A percentile compares a stretch with the other conserved stretches of the same genome.
Conservation (phyloP, 2,888 invertebrate genomes). For the Matsumyia berberina region DNA sequence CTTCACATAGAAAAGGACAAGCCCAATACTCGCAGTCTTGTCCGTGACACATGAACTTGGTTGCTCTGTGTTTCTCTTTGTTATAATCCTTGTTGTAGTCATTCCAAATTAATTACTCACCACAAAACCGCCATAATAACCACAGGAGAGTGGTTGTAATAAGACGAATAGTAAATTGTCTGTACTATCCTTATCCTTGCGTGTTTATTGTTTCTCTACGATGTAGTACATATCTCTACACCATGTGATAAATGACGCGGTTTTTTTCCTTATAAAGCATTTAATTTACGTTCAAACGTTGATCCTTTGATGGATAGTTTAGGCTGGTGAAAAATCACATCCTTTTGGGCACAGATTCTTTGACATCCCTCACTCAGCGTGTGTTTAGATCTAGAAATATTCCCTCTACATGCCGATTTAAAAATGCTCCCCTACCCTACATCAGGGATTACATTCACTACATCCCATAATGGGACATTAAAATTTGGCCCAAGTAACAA, state of each 20-base stretch:
- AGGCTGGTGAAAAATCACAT: neutral
- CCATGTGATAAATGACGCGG: neutral
- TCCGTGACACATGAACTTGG: constrained; percentile 26
- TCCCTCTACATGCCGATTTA: neutral
- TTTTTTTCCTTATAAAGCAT: neutral
- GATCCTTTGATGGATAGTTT: neutral
- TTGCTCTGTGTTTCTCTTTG: neutral
- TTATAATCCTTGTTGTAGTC: constrained; percentile 9
- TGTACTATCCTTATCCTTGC: constrained; percentile 38
- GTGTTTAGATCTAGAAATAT: neutral
- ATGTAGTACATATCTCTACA: neutral
- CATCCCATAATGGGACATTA: constrained; percentile 30
- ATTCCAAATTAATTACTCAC: constrained; percentile 35
- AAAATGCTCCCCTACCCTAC: neutral
- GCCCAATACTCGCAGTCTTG: neutral
- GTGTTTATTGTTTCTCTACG: constrained; percentile 22
- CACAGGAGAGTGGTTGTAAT: neutral
- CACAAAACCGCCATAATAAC: constrained; percentile 27
- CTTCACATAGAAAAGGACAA: neutral
- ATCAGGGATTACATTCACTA: constrained; percentile 17
- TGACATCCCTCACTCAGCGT: neutral
- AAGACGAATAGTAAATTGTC: constrained; percentile 7
- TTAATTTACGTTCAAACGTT: neutral
- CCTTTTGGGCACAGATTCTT: neutral
- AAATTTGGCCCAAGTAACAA: constrained; percentile 18